Base-by-base conservation (phyloP, 2,113 vertebrate species). In the Cariama cristata region DNA sequence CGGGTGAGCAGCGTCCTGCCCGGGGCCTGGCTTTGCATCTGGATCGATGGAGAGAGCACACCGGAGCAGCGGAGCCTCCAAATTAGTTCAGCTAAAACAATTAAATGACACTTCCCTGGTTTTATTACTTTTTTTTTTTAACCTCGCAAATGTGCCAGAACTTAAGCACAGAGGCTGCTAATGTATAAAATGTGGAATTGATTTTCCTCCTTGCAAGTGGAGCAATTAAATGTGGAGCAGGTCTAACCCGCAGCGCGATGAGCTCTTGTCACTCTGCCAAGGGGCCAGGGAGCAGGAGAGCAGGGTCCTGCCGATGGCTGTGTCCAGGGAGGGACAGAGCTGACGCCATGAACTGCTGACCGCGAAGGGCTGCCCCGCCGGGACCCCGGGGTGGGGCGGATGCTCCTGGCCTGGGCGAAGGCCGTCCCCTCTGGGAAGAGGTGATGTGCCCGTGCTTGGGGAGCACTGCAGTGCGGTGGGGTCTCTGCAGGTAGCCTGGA, bases 21-120 rank as follows among this genome's bases (percentile, higher is more conserved):
- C 0, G 0, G 84, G 66, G 80, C 76, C 75, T 21, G 6, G 52
- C 79, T 79, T 15, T 38, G 35, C 6, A 1, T 50, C 69, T 4
- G 8, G 77, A 81, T 96, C 71, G 4, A 97, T 95, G 79, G 66
- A 63, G 88, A 52, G 67, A 82, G 47, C 66, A 33, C 0, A 0
- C 72, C 0, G 0, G 60, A 91, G 60, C 86, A 79, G 90, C 11
- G 0, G 33, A 82, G 77, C 76, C 86, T 90, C 95, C 76, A 47
- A 72, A 96, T 95, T 93, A 80, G 88, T 94, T 90, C 93, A 89
- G 91, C 80, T 97, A 50, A 95, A 97, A 95, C 96, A 95, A 96
- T 96, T 97, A 97, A 97, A 90, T 96, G 93, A 93, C 96, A 95
- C 93, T 97, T 97, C 84, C 85, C 58, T 44, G 64, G 64, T n/a